Evolutionary conservation across 2,888 invertebrate species (phyloP), one percentile per base, ranked within the genome.

Genomic region (Strigamia maritima): DNA sequence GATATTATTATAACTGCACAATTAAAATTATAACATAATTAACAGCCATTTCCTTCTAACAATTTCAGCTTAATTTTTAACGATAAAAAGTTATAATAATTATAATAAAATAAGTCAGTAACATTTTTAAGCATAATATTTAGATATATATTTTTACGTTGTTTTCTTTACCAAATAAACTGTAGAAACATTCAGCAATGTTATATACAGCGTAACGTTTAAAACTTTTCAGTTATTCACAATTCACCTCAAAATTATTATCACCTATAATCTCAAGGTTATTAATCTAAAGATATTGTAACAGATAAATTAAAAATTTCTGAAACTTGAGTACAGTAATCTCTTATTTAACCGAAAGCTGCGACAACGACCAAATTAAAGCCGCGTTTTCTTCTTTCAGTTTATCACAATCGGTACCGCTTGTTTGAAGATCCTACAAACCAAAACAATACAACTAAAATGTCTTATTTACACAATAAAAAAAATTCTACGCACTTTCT

Each of bases 371-470:
- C 49, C 85, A 83, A 79, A 86, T 85, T 7, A 86, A 82, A 26
- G 85, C 84, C 8, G 85, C 85, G 79, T 86, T 86, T 79, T 86
- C 86, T 74, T 86, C 86, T 26, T 84, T 84, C 77, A 86, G 83
- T 79, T 85, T 84, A 40, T 86, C 85, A 24, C 84, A 83, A 81
- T 86, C 86, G 4, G 75, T 40, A 35, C 65, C 78, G n/a, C 75
- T 35, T 26, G 54, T 16, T 65, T 80, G 80, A 22, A 80, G 54
- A 22, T 75, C 80, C 80, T 80, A 16, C 3, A 49, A 65, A 60
- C n/a, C 19, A 35, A 14, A 14, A 12, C 78, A 24, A 44, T 19
- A 79, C 40, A 75, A 35, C 10, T 35, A 3, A 22, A 54, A 79
- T 28, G 8, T 76, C n/a, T 76, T n/a, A 19, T 76, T 8, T 75